phyloP scores from a whole-genome alignment of 2,888 invertebrate genomes.

The Synergus japonicus region DNA sequence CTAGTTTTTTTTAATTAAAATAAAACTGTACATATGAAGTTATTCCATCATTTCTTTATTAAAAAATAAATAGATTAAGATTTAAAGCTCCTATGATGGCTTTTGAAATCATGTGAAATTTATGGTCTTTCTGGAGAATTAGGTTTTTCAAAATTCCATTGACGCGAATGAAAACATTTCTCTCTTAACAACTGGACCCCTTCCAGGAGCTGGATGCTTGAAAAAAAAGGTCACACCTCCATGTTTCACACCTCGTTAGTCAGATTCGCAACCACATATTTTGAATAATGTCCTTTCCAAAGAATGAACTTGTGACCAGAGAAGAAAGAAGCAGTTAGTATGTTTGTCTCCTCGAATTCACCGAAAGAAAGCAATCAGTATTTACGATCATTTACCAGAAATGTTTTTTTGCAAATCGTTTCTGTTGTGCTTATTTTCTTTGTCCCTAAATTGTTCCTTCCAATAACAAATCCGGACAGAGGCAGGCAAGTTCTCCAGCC shows the following conservation, averaged over 20 bases:
- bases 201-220: background rate
- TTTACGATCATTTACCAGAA: background rate
- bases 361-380: slow-evolving; percentile 23
- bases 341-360: slow-evolving; percentile 9
- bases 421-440: slow-evolving; percentile 7
- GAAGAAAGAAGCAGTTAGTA: slow-evolving; percentile 14
- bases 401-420: slow-evolving; percentile 3
- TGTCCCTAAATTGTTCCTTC: slow-evolving; percentile 27
- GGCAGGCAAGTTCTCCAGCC: background rate
- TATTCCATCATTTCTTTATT: no score
- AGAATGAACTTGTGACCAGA: slow-evolving; percentile 21
- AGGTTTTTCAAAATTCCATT: background rate
- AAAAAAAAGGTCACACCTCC: slow-evolving; percentile 15
- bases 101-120: background rate
- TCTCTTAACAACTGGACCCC: background rate
- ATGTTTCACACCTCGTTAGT: slow-evolving; percentile 29
- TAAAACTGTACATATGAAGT: no score
- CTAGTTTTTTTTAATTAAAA: no score
- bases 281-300: background rate
- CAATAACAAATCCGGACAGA: slow-evolving; percentile 2
- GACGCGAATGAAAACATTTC: slow-evolving; percentile 1
- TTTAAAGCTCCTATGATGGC: no score
- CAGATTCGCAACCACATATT: slow-evolving; percentile 23
- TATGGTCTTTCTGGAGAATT: background rate
- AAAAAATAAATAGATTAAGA: no score